Percentiles rank a stretch among this genome's conserved stretches.
Evolutionary conservation across 1,140 invertebrate species (phyloP).

Genomic region (Drosophila erecta): DNA sequence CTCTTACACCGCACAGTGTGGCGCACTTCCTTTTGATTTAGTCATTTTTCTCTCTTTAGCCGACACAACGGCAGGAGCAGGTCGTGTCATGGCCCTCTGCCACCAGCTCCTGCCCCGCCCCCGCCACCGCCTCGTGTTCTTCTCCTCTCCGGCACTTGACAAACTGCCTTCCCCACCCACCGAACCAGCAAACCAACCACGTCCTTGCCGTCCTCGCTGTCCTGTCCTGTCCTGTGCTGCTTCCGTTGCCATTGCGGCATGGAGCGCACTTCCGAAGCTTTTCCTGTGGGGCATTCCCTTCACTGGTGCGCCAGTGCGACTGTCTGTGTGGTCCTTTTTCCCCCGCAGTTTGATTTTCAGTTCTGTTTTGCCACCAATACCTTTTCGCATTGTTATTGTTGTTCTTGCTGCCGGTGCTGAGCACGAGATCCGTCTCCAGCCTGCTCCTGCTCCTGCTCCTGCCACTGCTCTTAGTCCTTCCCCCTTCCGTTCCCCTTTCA

Average conservation of each 20-base stretch:
- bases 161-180: conserved; percentile 36
- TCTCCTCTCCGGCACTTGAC: conserved; percentile 47
- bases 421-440: conserved; percentile 58
- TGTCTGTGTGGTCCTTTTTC: conserved; percentile 39
- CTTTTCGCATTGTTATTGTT: conserved; percentile 63
- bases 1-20: conserved; percentile 77
- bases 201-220: conserved; percentile 8
- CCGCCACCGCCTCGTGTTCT: neutral
- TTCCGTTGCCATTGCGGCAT: conserved; percentile 67
- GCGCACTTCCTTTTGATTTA: conserved; percentile 84
- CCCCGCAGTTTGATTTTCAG: conserved; percentile 71
- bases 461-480: neutral
- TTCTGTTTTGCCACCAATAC: conserved; percentile 78
- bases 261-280: conserved; percentile 79
- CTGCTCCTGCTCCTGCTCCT: conserved; percentile 46
- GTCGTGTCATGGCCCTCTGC: conserved; percentile 50
- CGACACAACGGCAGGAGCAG: conserved; percentile 56
- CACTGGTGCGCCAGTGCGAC: conserved; percentile 19
- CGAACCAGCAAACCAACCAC: neutral
- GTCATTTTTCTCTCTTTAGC: conserved; percentile 84
- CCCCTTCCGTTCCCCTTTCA: conserved; percentile 1
- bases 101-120: no score
- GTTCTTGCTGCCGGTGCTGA: conserved; percentile 39
- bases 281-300: conserved; percentile 55
- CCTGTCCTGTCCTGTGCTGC: conserved; percentile 26